Conservation (phyloP, 2,113 vertebrate genomes). For the Macaca nemestrina region DNA sequence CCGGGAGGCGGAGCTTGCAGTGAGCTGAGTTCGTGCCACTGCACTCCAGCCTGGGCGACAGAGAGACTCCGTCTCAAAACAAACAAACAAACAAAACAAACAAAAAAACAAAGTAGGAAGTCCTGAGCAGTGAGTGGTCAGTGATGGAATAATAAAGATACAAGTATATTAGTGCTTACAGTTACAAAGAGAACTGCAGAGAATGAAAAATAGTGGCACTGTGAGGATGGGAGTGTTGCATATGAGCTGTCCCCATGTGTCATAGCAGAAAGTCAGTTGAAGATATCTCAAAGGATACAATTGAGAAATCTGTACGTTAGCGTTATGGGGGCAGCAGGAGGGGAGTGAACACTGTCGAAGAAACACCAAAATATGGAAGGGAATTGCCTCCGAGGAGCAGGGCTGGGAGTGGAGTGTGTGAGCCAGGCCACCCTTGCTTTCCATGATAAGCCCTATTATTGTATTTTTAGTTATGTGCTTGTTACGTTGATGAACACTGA, state of each 20-base stretch:
- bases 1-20: no score
- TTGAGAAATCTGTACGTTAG: neutral
- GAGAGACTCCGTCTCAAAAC: no score
- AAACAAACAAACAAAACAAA: no score
- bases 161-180: neutral
- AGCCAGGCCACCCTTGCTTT: neutral
- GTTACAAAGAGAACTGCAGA: neutral
- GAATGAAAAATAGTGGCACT: neutral
- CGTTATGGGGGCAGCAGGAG: neutral
- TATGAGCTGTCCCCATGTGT: neutral
- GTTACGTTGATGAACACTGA: neutral
- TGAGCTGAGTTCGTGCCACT: no score
- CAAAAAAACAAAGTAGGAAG: neutral
- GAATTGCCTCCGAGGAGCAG: neutral
- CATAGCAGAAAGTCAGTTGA: neutral
- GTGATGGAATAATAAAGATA: neutral
- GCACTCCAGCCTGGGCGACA: no score
- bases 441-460: neutral
- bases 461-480: neutral
- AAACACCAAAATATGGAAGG: neutral
- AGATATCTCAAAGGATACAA: neutral
- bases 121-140: neutral
- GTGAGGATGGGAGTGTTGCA: neutral
- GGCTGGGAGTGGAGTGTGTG: neutral
- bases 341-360: neutral